Evolutionary conservation across 1,140 invertebrate species (phyloP).

Genomic region (Acromyrmex heyeri): DNA sequence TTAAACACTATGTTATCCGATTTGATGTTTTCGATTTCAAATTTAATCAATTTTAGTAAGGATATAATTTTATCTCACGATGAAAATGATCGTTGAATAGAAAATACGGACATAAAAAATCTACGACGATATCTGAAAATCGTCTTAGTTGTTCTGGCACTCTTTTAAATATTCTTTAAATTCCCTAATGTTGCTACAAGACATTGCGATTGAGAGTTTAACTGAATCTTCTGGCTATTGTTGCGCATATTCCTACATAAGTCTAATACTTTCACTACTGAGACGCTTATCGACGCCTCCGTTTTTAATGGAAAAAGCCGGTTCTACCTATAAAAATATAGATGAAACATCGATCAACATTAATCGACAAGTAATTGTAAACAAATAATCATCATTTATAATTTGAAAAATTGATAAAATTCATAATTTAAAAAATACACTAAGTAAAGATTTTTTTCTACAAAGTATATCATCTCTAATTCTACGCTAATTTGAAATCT

Average conservation of each 20-base stretch:
- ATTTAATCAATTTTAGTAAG: background rate
- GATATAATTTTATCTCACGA: background rate
- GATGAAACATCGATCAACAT: no score
- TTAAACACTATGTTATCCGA: background rate
- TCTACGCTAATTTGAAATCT: background rate
- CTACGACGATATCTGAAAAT: background rate
- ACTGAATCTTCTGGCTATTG: background rate
- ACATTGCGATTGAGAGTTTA: background rate
- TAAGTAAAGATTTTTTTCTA: background rate
- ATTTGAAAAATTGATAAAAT: background rate
- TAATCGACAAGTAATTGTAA: no score
- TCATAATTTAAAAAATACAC: background rate
- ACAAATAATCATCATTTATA: background rate
- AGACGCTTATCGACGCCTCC: conserved; percentile 5
- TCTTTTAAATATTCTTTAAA: background rate
- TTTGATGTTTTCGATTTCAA: background rate
- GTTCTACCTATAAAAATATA: background rate
- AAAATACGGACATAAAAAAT: background rate
- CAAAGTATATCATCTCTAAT: background rate
- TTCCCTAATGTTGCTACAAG: background rate
- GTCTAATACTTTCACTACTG: conserved; percentile 18
- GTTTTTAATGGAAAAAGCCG: background rate
- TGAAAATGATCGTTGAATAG: background rate
- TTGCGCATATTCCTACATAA: background rate
- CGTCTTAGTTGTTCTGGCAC: background rate